Base-by-base conservation (phyloP, 2,113 vertebrate species). In the Orthonyx spaldingii region DNA sequence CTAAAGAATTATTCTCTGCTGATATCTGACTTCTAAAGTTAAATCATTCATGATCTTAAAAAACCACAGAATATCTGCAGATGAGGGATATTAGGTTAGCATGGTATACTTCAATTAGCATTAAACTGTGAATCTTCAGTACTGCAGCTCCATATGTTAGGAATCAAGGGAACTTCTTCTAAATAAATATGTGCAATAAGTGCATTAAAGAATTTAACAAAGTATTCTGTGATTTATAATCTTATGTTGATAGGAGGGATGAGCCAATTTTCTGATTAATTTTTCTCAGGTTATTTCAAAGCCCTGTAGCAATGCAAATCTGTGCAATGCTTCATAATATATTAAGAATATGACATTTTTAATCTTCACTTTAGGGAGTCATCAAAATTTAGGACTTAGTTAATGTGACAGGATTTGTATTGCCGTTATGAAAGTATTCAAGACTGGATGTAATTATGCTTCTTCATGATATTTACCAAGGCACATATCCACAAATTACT, bases 251-350 rank as follows among this genome's bases (percentile, higher is more conserved):
- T 76, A 80, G 50, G 17, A 85, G 42, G 61, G 61, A 90, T 90
- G 66, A 94, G 46, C 35, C 50, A 89, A 78, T 93, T 94, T 93
- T 92, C 66, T 83, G 79, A 88, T 80, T 92, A 91, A 85, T 93
- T 92, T 89, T 95, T 95, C 71, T 90, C 50, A 91, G 71, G 75
- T 83, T 90, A 88, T 95, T 97, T 96, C 66, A 92, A 91, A 96
- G 42, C 88, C 82, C 75, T 76, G 74, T 89, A 90, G 82, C 90
- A 84, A 91, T 88, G 55, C 37, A 95, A 94, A 80, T 90, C 55
- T 88, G 37, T 42, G 8, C 20, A 87, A 66, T 77, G 56, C 11
- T 84, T 95, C 86, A 87, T 78, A 92, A 82, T 75, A 87, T 68
- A 89, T 89, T 95, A 94, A 53, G 86, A 78, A 84, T 76, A 78